Evolutionary conservation across 2,113 vertebrate genomes (phyloP), one percentile per base, ranked within the genome.

Genomic region (Pachyramphus minor): DNA sequence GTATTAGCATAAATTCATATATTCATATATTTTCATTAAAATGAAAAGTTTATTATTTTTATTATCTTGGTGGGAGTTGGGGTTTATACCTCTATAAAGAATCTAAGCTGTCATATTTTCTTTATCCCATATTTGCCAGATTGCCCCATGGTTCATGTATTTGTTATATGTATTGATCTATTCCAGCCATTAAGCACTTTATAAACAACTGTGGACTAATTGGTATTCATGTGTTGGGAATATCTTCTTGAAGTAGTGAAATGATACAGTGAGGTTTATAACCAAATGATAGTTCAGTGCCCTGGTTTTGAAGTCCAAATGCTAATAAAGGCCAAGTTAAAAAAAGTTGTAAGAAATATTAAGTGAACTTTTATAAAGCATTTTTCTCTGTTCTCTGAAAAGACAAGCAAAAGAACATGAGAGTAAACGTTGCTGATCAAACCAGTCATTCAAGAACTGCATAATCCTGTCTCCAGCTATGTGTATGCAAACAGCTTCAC

Each of bases 41-140:
- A 96, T 90, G 45, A 89, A 90, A 96, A 79, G 45, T 90, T 95
- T 89, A 77, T 90, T 96, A 83, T 90, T 97, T 97, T 96, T 2
- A 90, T 90, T 74, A 64, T 89, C 87, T 96, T 93, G 24, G 69
- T 85, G 56, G 67, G 67, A 96, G 20, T 37, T 88, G 53, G 50
- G 58, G 78, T 79, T 93, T 96, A 76, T 93, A 35, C 41, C 59
- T 92, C 86, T 74, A 39, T 84, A 84, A 89, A 93, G 82, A 95
- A 94, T 45, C 87, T 91, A 84, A 92, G 68, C 50, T 74, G 63
- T 76, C 75, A 35, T 76, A n/a, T 94, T 89, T 94, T 93, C 68
- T 91, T 94, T 93, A 94, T 92, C 88, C 91, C 41, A 2, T 92
- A 84, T 91, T 94, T 95, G 18, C 73, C 91, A 94, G 78, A 41